phyloP scores from a whole-genome alignment of 2,113 vertebrate genomes.

The Leucoraja erinaceus region DNA sequence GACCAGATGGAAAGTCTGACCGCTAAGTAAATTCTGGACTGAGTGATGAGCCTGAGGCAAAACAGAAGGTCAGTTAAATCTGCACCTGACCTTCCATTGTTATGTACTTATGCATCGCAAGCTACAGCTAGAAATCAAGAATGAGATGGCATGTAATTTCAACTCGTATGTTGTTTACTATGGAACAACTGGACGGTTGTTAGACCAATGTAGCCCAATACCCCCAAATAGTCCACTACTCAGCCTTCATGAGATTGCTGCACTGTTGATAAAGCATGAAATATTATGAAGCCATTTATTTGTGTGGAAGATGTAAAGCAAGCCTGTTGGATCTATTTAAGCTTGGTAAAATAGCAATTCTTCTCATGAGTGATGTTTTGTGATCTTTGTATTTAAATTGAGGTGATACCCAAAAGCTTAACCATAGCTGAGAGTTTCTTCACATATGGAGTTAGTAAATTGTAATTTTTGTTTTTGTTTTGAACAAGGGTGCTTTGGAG shows the following conservation, averaged over 20 bases:
- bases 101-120: too few species aligned
- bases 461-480: neutral
- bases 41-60: too few species aligned
- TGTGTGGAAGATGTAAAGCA: neutral
- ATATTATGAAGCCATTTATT: neutral
- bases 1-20: too few species aligned
- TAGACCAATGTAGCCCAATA: too few species aligned
- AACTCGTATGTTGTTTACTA: too few species aligned
- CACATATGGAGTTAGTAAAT: neutral
- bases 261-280: neutral
- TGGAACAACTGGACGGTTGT: too few species aligned
- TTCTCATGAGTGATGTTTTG: neutral
- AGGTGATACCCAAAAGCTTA: neutral
- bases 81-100: too few species aligned
- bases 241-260: neutral
- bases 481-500: neutral
- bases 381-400: neutral
- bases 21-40: too few species aligned
- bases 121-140: too few species aligned
- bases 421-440: neutral
- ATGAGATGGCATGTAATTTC: too few species aligned
- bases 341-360: neutral
- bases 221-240: too few species aligned
- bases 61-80: too few species aligned
- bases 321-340: neutral